Evolutionary conservation across 2,113 vertebrate species (phyloP).

Genomic region (Takifugu bimaculatus): DNA sequence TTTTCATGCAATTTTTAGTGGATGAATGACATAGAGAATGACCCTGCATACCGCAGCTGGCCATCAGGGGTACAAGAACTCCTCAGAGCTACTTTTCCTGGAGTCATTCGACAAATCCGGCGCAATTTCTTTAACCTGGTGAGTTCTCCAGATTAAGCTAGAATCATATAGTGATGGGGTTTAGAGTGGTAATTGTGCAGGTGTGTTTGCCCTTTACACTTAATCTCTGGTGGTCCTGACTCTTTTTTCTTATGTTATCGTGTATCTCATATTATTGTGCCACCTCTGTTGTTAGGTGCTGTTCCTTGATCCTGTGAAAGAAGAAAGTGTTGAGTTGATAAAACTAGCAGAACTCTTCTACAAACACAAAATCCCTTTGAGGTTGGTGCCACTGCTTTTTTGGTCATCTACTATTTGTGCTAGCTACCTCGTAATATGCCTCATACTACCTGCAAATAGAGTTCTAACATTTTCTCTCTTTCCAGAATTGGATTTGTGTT

Average conservation of each 20-base stretch:
- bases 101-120: slow-evolving; percentile 84
- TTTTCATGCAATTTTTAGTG: slow-evolving; percentile 73
- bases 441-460: slow-evolving; percentile 51
- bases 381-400: slow-evolving; percentile 70
- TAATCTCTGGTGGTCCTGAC: no score
- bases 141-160: slow-evolving; percentile 49
- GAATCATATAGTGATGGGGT: not conserved
- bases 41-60: slow-evolving; percentile 83
- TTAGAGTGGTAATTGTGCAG: no score
- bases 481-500: slow-evolving; percentile 95
- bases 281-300: slow-evolving; percentile 78
- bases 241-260: not conserved
- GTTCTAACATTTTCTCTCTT: slow-evolving; percentile 46
- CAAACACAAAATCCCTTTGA: slow-evolving; percentile 86
- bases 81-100: slow-evolving; percentile 82
- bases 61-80: slow-evolving; percentile 85
- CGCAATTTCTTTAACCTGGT: slow-evolving; percentile 95
- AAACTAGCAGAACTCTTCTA: slow-evolving; percentile 86
- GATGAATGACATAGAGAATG: slow-evolving; percentile 93
- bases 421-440: slow-evolving; percentile 48
- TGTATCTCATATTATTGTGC: not conserved
- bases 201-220: not conserved
- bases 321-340: slow-evolving; percentile 82
- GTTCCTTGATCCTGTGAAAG: slow-evolving; percentile 85
- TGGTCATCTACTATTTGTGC: slow-evolving; percentile 43